phyloP scores from a whole-genome alignment of 2,113 vertebrate species.

The Aptenodytes forsteri region DNA sequence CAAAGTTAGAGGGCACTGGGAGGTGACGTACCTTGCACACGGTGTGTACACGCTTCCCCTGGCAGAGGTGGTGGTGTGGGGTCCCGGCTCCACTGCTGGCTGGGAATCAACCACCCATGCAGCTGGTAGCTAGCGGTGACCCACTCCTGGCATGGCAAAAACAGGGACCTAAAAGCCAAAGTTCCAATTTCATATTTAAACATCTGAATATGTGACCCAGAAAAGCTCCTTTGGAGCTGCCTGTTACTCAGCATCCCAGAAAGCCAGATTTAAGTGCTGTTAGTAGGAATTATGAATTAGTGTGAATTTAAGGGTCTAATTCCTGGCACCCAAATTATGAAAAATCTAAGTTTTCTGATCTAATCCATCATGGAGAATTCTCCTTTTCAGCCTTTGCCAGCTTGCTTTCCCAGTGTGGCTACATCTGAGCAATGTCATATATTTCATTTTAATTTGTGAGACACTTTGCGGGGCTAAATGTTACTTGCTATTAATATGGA shows the following conservation, averaged over 20 bases:
- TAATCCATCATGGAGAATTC: not conserved
- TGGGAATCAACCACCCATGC: not conserved
- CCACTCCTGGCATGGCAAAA: not conserved
- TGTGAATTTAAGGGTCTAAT: not conserved
- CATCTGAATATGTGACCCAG: not conserved
- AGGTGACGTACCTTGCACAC: fast-evolving
- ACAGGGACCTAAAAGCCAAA: not conserved
- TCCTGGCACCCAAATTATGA: not conserved
- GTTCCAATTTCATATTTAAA: not conserved
- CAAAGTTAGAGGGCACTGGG: not conserved
- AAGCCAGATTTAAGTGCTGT: not conserved
- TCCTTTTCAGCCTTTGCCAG: not conserved
- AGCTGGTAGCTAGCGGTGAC: not conserved
- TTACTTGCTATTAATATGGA: not conserved
- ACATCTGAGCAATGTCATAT: not conserved
- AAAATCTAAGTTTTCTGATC: not conserved
- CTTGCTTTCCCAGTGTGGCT: not conserved
- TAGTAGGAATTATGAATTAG: not conserved
- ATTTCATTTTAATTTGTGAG: not conserved
- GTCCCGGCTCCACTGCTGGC: not conserved
- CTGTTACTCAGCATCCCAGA: not conserved
- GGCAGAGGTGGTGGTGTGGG: not conserved
- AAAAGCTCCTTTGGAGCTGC: not conserved
- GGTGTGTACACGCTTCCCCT: not conserved
- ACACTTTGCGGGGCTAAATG: not conserved